Conservation (phyloP, 1,140 invertebrate species). For the Caenorhabditis brenneri region DNA sequence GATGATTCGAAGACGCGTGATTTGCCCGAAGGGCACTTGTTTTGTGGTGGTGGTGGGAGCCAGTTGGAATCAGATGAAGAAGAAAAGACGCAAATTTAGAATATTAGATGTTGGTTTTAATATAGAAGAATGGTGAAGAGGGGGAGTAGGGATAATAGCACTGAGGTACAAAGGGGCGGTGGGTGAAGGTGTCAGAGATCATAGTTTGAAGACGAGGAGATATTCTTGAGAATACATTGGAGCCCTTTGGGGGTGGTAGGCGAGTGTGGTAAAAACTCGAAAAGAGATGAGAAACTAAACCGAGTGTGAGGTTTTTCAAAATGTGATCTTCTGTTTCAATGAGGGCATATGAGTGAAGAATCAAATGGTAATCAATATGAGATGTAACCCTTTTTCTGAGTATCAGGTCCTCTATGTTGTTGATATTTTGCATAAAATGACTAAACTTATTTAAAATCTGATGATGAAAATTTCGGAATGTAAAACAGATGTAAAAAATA, state of each 20-base stretch:
- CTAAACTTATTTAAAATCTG: no score
- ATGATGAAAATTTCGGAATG: no score
- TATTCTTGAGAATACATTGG: constrained; percentile 11
- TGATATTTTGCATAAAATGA: no score
- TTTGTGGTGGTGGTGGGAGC: constrained; percentile 15
- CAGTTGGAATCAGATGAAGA: not conserved
- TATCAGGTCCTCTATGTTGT: no score
- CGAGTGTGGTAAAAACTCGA: not conserved
- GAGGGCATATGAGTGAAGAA: no score
- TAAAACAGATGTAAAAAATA: no score
- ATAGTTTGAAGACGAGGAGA: not conserved
- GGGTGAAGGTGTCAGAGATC: constrained; percentile 7
- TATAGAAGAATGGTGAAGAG: not conserved
- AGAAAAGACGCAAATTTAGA: not conserved
- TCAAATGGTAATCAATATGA: no score
- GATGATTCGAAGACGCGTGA: constrained; percentile 33
- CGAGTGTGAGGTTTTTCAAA: not conserved
- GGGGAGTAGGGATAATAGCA: not conserved
- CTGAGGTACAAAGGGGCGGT: not conserved
- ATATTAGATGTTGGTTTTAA: not conserved
- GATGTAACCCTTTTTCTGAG: no score
- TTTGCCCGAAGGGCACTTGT: constrained; percentile 14
- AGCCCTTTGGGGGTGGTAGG: not conserved
- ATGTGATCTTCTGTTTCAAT: no score
- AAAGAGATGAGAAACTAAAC: not conserved